Evolutionary conservation across 2,113 vertebrate species (phyloP).

Genomic region (Zootoca vivipara): DNA sequence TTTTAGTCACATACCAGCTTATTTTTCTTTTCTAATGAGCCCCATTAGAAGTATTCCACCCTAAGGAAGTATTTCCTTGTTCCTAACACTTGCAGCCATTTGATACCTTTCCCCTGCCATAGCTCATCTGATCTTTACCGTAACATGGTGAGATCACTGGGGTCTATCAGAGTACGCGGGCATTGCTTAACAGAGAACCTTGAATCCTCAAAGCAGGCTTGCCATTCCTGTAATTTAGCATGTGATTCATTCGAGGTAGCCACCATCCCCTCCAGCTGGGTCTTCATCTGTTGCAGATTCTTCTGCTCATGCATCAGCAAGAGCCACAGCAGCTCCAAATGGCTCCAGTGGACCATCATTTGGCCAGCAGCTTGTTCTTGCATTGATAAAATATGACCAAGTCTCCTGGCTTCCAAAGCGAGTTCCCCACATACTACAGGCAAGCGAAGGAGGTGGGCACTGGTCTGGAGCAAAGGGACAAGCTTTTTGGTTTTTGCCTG

Average conservation of each 20-base stretch:
- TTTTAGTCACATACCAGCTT: background rate
- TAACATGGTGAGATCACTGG: constrained; percentile 22
- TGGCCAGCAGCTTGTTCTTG: background rate
- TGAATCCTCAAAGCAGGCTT: background rate
- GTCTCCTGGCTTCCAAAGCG: background rate
- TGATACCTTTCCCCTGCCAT: background rate
- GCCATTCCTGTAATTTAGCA: background rate
- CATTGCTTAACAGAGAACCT: background rate
- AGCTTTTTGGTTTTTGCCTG: background rate
- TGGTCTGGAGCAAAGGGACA: constrained; percentile 20
- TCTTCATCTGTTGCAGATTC: constrained; percentile 32
- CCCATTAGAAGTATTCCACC: too few relatives aligned
- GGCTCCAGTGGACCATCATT: constrained; percentile 30
- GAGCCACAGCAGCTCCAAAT: constrained; percentile 52
- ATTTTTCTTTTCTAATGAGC: background rate
- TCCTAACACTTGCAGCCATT: background rate
- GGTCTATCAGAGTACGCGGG: background rate
- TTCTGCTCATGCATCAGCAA: constrained; percentile 33
- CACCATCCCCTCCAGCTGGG: background rate
- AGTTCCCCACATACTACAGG: constrained; percentile 19
- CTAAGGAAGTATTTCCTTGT: background rate
- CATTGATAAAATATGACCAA: background rate
- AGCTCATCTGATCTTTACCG: constrained; percentile 32
- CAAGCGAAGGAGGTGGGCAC: fast-evolving
- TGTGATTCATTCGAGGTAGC: background rate